A percentile compares a stretch with the other conserved stretches of the same genome.
Evolutionary conservation across 2,888 invertebrate genomes (phyloP).

Genomic region (Lepidochrysops patricia): DNA sequence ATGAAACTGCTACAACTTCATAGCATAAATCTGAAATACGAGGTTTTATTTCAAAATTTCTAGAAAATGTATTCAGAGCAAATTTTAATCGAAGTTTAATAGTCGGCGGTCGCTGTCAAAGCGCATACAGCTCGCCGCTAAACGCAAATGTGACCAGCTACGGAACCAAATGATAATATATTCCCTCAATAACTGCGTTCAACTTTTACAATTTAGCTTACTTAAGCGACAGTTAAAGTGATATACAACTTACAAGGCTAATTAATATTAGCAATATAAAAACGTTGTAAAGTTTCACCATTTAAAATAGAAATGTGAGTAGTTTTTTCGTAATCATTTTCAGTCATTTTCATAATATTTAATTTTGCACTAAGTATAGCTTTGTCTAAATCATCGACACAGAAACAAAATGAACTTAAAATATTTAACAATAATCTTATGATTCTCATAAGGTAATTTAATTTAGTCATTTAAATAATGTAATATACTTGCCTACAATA

Average conservation of each 20-base stretch:
- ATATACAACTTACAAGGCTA: not conserved
- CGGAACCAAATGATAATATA: not conserved
- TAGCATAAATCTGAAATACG: not conserved
- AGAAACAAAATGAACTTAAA: too few species aligned
- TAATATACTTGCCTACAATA: not conserved
- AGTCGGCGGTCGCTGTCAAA: slow-evolving; percentile 11
- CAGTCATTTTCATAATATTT: too few species aligned
- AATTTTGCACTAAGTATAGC: too few species aligned
- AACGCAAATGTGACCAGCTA: slow-evolving; percentile 18
- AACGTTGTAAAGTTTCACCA: not conserved
- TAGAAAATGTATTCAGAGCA: not conserved
- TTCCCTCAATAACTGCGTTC: not conserved
- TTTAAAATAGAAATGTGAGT: not conserved
- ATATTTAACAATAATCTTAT: too few species aligned
- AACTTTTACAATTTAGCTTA: slow-evolving; percentile 2
- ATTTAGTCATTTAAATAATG: too few species aligned
- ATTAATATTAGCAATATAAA: not conserved
- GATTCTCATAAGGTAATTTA: too few species aligned
- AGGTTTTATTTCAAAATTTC: not conserved
- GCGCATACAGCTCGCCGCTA: slow-evolving; percentile 14
- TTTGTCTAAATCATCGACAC: too few species aligned
- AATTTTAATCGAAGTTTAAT: slow-evolving; percentile 1
- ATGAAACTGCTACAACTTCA: not conserved
- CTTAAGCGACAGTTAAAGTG: not conserved
- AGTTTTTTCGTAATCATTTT: not conserved